phyloP scores from a whole-genome alignment of 2,888 invertebrate genomes.

The Archips xylosteana region DNA sequence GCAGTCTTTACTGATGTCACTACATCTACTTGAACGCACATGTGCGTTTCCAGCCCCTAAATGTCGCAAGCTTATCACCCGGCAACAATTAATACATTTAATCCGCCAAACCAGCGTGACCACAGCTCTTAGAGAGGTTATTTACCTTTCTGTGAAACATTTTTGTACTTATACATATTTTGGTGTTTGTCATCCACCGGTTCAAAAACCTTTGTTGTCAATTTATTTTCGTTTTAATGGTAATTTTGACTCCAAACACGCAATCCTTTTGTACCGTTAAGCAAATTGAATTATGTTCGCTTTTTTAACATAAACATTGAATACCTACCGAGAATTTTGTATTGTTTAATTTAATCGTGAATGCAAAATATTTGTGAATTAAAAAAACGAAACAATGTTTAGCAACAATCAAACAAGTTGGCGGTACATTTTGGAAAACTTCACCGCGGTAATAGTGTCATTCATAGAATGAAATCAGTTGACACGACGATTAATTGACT shows the following conservation, averaged over 20 bases:
- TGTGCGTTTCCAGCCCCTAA: neutral
- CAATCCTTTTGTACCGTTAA: constrained; percentile 11
- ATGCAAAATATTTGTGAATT: too few relatives aligned
- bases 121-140: neutral
- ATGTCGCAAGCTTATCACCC: neutral
- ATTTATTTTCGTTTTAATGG: neutral
- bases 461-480: too few relatives aligned
- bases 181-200: neutral
- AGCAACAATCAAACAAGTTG: too few relatives aligned
- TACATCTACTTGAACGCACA: too few relatives aligned
- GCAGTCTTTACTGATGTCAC: too few relatives aligned
- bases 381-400: too few relatives aligned
- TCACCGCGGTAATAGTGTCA: too few relatives aligned
- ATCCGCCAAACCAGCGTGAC: neutral
- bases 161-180: neutral
- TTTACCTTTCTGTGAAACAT: neutral
- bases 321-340: neutral
- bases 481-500: too few relatives aligned
- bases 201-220: constrained; percentile 4
- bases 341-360: too few relatives aligned
- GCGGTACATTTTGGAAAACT: too few relatives aligned
- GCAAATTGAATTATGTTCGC: neutral
- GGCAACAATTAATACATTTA: neutral
- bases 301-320: neutral
- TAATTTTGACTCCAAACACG: neutral